Evolutionary conservation across 2,888 invertebrate genomes (phyloP), one percentile per base, ranked within the genome.

Genomic region (Melangyna quadrimaculata): DNA sequence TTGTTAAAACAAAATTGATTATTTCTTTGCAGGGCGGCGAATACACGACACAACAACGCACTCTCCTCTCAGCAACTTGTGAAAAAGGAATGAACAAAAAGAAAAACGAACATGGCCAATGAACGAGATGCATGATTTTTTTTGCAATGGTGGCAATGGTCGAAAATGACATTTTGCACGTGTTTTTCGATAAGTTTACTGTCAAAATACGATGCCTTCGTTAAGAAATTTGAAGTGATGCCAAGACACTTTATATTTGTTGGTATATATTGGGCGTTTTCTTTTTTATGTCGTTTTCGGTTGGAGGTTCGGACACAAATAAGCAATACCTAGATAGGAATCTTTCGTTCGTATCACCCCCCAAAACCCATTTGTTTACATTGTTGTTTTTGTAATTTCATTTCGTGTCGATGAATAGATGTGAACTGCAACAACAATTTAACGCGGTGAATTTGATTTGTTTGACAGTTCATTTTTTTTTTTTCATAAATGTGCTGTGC

Each of bases 101-200:
- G 35, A 24, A 59, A 12, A 69, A 51, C 22, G 57, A 35, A 53
- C n/a, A n/a, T n/a, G n/a, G n/a, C n/a, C n/a, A 67, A 37, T 37
- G 51, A 53, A 40, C 29, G 35, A 74, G 19, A 53, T 67, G 67
- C 32, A 45, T 65, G 29, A 1, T 37, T 32, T 35, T 29, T 45
- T 29, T 19, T 45, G 65, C 43, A 29, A n/a, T 22, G 27, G 27
- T 6, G 27, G 27, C 3, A 27, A n/a, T 40, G 40, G 40, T 7
- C 40, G 14, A 37, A 37, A 37, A 29, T 2, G 17, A 43, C 43
- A 40, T 40, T 65, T 37, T 72, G 24, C 10, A 43, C 69, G 55
- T 45, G 59, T 53, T 9, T 69, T 84, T 84, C 84, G 84, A 80
- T 69, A 4, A 84, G 61, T 75, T 67, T 3, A n/a, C 40, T 35